Conservation (phyloP, 1,140 invertebrate genomes). For the Drosophila elegans region DNA sequence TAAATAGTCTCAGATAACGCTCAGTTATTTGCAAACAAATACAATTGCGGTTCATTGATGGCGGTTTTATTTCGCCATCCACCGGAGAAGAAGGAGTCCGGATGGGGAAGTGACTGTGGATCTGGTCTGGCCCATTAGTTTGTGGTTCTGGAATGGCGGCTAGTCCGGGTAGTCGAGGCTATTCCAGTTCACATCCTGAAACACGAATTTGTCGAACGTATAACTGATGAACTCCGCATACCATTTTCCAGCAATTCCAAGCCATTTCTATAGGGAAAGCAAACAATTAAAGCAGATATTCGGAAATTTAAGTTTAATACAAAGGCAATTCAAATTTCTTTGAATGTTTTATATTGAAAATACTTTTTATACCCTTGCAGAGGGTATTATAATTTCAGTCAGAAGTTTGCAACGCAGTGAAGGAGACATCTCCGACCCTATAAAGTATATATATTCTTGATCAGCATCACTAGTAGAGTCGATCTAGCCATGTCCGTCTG, state of each 20-base stretch:
- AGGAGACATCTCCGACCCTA: too few relatives aligned
- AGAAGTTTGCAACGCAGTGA: too few relatives aligned
- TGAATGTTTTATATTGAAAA: too few relatives aligned
- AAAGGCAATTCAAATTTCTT: too few relatives aligned
- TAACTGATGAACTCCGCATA: constrained; percentile 54
- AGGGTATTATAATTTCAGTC: too few relatives aligned
- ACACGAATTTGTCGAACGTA: constrained; percentile 45
- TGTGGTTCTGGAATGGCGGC: constrained; percentile 31
- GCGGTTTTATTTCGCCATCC: constrained; percentile 65
- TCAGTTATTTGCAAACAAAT: constrained; percentile 83
- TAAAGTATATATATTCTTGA: too few relatives aligned
- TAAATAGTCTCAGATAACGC: constrained; percentile 82
- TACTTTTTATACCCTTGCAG: too few relatives aligned
- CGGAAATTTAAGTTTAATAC: too few relatives aligned
- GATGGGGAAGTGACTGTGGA: constrained; percentile 13
- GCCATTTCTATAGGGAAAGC: constrained; percentile 38
- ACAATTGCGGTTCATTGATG: constrained; percentile 83
- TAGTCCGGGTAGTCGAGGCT: constrained; percentile 11
- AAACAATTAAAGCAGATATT: neutral
- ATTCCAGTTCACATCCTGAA: constrained; percentile 10
- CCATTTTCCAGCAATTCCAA: constrained; percentile 33
- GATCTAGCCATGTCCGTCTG: too few relatives aligned
- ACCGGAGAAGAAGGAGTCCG: constrained; percentile 20
- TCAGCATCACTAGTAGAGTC: too few relatives aligned
- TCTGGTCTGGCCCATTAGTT: constrained; percentile 45